phyloP scores from a whole-genome alignment of 2,888 invertebrate species.

The Eurytoma californica region DNA sequence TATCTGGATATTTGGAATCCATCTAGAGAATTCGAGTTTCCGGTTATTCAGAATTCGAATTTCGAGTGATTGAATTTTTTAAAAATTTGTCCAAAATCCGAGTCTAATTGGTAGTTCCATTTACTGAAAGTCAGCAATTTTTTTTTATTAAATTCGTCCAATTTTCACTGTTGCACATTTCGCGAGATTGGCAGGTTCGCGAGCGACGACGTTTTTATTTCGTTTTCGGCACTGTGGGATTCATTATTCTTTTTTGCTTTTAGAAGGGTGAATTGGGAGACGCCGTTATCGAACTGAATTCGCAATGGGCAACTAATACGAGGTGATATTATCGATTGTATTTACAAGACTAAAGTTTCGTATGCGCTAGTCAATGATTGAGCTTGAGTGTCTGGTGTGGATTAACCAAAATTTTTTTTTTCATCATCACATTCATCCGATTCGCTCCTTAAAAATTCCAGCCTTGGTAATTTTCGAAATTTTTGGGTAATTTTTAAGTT shows the following conservation, averaged over 20 bases:
- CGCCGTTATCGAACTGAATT: constrained; percentile 14
- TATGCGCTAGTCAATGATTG: neutral
- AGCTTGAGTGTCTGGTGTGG: too few relatives aligned
- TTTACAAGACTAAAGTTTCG: neutral
- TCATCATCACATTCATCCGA: constrained; percentile 25
- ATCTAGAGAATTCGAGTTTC: too few relatives aligned
- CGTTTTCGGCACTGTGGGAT: constrained; percentile 1
- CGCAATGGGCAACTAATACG: neutral
- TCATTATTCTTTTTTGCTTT: neutral
- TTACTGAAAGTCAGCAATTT: too few relatives aligned
- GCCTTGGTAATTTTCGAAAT: neutral
- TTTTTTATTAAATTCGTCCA: too few relatives aligned
- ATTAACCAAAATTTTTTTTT: neutral
- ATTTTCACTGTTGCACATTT: neutral
- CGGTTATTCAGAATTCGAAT: too few relatives aligned
- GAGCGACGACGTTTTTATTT: neutral
- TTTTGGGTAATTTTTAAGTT: too few relatives aligned
- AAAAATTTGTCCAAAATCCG: too few relatives aligned
- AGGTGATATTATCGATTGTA: neutral
- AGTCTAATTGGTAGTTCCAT: too few relatives aligned
- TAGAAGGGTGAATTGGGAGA: neutral
- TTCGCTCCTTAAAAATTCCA: constrained; percentile 15
- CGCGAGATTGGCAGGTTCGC: constrained; percentile 11
- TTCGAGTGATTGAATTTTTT: too few relatives aligned
- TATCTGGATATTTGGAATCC: too few relatives aligned